These are phyloP conservation scores for Theristicus caerulescens DNA, from an alignment of 2,113 vertebrate species.

Conservation along the genomic window DNA sequence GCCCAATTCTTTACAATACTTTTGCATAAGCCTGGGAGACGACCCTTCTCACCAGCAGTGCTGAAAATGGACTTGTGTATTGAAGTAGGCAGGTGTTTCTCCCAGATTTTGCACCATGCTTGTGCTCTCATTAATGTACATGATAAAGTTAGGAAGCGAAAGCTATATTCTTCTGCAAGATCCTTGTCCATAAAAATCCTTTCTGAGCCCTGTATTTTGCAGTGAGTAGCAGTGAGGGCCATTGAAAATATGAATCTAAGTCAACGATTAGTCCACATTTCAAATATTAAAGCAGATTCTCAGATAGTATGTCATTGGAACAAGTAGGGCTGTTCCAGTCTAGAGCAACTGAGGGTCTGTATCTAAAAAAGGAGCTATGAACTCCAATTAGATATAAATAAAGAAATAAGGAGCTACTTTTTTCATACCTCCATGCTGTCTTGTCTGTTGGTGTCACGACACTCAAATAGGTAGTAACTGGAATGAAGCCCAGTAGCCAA, in stretches of 20 bases:
- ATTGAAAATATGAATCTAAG: background rate
- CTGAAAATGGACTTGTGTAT: background rate
- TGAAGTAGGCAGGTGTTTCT: background rate
- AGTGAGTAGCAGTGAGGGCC: background rate
- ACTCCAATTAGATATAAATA: background rate
- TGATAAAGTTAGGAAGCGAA: background rate
- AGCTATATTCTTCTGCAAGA: background rate
- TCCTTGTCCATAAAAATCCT: background rate
- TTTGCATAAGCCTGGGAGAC: background rate
- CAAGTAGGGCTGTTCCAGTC: background rate
- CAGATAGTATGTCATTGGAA: background rate
- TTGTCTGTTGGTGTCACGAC: background rate
- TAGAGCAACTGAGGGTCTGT: background rate
- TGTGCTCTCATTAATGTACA: background rate
- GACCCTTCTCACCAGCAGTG: background rate
- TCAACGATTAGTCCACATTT: background rate
- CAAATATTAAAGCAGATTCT: background rate
- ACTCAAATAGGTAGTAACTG: background rate
- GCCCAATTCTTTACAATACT: background rate
- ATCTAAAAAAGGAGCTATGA: background rate
- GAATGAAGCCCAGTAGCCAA: slow-evolving; percentile 9
- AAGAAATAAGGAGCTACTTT: background rate
- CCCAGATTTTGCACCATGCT: background rate
- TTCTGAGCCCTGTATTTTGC: background rate
- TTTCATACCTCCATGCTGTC: background rate